Evolutionary conservation across 2,888 invertebrate species (phyloP).

Genomic region (Odontocolon sp.): DNA sequence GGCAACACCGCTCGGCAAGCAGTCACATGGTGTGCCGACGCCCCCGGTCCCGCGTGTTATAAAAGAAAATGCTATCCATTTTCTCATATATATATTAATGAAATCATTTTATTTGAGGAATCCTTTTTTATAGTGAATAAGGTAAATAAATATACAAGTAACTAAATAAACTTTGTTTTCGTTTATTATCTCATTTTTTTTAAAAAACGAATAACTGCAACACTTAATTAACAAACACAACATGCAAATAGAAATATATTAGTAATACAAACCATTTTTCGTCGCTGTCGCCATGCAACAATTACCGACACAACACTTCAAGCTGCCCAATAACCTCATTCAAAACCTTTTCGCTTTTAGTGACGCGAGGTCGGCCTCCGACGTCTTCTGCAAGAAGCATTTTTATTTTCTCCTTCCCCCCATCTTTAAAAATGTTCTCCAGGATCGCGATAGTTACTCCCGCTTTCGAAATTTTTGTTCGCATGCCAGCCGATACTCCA

Average conservation of each 20-base stretch:
- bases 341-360: constrained; percentile 22
- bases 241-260: neutral
- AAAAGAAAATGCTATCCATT: no score
- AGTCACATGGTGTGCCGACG: neutral
- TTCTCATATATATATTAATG: neutral
- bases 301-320: neutral
- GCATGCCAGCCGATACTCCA: constrained; percentile 12
- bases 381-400: constrained; percentile 17
- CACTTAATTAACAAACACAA: neutral
- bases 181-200: neutral
- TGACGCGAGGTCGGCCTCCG: constrained; percentile 25
- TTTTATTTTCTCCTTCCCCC: constrained; percentile 18
- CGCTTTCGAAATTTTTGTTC: constrained; percentile 34
- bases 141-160: no score
- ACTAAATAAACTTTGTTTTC: neutral
- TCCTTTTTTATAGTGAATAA: no score
- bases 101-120: neutral
- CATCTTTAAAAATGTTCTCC: neutral
- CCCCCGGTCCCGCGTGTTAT: neutral
- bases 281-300: neutral
- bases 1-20: neutral
- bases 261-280: neutral
- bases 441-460: neutral
- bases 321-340: neutral
- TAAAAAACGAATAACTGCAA: neutral